phyloP scores from a whole-genome alignment of 2,797 vertebrate species.

The Kryptopterus vitreolus region DNA sequence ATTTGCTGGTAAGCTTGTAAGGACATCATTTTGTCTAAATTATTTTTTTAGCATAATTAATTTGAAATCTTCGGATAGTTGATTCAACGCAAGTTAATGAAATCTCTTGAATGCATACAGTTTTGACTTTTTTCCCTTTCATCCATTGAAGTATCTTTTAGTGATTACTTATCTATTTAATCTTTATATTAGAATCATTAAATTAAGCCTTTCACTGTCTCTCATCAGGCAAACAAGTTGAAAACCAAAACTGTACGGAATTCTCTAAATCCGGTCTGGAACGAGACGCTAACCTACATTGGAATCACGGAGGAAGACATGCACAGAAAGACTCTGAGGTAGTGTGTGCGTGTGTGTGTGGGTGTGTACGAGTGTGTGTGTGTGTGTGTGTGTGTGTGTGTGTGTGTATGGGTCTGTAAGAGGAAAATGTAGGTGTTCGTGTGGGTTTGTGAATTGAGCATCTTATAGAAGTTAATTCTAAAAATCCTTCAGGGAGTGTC shows the following conservation, averaged over 20 bases:
- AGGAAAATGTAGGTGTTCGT: constrained; percentile 24
- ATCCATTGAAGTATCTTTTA: not conserved
- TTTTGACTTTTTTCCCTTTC: not conserved
- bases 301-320: constrained; percentile 89
- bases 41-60: not conserved
- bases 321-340: constrained; percentile 89
- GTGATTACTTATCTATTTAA: not conserved
- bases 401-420: constrained; percentile 19
- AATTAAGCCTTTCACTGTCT: constrained; percentile 15
- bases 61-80: not conserved
- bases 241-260: constrained; percentile 90
- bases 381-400: not conserved
- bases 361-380: constrained; percentile 23
- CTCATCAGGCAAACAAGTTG: constrained; percentile 85
- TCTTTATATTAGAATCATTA: not conserved
- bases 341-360: constrained; percentile 28
- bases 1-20: not conserved
- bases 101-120: not conserved
- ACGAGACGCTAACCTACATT: constrained; percentile 85
- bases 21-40: not conserved
- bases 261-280: constrained; percentile 88
- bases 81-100: not conserved
- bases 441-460: constrained; percentile 31
- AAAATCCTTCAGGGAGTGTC: constrained; percentile 38
- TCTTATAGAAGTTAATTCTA: constrained; percentile 29